Base-by-base conservation (phyloP, 2,797 vertebrate species). In the Artibeus lituratus region DNA sequence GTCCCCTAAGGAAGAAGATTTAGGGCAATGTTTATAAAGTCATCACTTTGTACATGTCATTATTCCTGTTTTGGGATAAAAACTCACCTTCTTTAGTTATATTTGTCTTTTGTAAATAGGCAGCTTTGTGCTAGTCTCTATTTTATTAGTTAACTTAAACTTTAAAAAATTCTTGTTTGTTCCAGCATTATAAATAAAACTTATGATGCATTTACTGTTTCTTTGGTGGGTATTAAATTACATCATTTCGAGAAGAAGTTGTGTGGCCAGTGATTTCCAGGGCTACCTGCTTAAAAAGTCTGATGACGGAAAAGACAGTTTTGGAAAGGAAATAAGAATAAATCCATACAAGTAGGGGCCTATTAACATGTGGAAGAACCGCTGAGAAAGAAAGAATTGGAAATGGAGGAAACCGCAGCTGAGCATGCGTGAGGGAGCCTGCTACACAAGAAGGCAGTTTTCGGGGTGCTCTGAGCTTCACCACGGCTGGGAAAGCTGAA, bases 71-170 rank as follows among this genome's bases (percentile, higher is more conserved):
- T 95, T 93, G 95, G 85, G 97, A 92, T 97, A 95, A 97, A 97
- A 97, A 89, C 92, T 95, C 62, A 53, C 44, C 92, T 88, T 62
- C 73, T 92, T 91, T 96, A 77, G 90, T 80, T 97, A 92, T 91
- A 3, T 47, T 86, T 96, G 70, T 92, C 51, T 59, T 96, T 10
- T 98, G 97, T 98, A 98, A 97, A 98, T 97, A 97, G 37, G 51
- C 37, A 73, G 78, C 69, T 95, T 44, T 91, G 35, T 95, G 86
- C 80, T 53, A 35, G 86, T 95, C 83, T 53, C 2, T 47, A 10
- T 49, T 42, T 97, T 49, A 72, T 97, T 94, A 91, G 93, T 96
- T 98, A 98, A 98, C 97, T 98, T 98, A 98, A 98, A 98, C 97
- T 98, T 98, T 98, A 98, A 97, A 47, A 77, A 74, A 87, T 95